Conservation (phyloP, 1,140 invertebrate species). For the Proales similis region DNA sequence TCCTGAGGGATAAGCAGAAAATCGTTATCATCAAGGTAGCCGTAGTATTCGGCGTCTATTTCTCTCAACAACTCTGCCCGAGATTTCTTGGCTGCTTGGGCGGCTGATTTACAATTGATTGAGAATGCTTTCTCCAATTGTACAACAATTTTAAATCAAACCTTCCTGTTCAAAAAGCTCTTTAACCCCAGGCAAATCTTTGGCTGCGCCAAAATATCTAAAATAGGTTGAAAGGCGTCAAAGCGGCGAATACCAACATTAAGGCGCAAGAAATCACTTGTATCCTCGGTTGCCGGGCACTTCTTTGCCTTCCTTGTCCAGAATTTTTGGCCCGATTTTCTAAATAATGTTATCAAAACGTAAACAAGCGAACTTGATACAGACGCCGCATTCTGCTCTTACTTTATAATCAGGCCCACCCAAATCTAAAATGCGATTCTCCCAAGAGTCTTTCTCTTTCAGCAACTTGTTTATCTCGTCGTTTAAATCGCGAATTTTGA, state of each 20-base stretch:
- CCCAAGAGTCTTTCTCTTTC: constrained; percentile 89
- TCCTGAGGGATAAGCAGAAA: constrained; percentile 84
- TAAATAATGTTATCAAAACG: constrained; percentile 40
- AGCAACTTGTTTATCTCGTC: constrained; percentile 98
- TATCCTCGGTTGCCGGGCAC: constrained; percentile 95
- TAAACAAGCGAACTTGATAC: background rate
- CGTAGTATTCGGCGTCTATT: constrained; percentile 96
- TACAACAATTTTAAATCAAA: constrained; percentile 40
- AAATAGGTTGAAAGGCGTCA: constrained; percentile 32
- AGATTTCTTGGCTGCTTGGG: constrained; percentile 76
- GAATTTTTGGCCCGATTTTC: constrained; percentile 80
- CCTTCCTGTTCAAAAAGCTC: constrained; percentile 93
- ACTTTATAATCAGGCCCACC: constrained; percentile 82
- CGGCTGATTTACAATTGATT: constrained; percentile 53
- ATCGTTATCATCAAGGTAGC: constrained; percentile 95
- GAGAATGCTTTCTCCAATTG: background rate
- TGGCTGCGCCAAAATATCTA: constrained; percentile 87
- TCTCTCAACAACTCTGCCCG: constrained; percentile 93
- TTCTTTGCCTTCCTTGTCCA: constrained; percentile 86
- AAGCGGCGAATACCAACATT: background rate
- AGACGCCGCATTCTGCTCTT: constrained; percentile 27
- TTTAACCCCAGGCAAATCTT: constrained; percentile 91
- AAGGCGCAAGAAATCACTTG: too few relatives aligned
- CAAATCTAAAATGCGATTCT: constrained; percentile 84
- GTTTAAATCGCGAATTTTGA: constrained; percentile 90